Evolutionary conservation across 2,888 invertebrate species (phyloP).

Genomic region (Julus scanicus): DNA sequence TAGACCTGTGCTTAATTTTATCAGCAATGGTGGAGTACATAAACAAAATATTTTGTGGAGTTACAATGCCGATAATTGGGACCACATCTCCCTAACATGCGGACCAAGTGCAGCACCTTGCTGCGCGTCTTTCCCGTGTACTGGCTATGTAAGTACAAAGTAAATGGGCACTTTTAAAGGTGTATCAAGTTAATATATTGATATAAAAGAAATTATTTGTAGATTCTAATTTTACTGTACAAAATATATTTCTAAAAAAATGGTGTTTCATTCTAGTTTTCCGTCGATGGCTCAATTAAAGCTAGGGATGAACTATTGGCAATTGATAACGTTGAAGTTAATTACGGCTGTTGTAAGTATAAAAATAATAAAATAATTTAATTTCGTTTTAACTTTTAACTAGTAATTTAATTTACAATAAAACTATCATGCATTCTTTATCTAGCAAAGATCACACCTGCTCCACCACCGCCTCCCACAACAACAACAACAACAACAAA

Average conservation of each 20-base stretch:
- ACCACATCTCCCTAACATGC: neutral
- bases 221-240: no score
- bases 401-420: neutral
- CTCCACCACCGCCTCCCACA: neutral
- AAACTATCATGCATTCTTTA: neutral
- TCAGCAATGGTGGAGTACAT: constrained; percentile 10
- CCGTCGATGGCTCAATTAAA: neutral
- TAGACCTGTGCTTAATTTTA: constrained; percentile 9
- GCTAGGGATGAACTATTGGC: constrained; percentile 22
- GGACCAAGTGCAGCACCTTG: neutral
- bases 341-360: constrained; percentile 39
- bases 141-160: constrained; percentile 14
- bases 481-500: neutral
- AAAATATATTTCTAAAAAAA: neutral
- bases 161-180: neutral
- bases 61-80: constrained; percentile 8
- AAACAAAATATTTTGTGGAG: constrained; percentile 38
- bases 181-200: neutral
- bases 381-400: neutral
- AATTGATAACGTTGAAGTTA: constrained; percentile 29
- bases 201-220: neutral
- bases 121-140: neutral
- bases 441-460: neutral
- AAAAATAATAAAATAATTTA: neutral
- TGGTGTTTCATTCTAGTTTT: neutral